Conservation (phyloP, 1,140 invertebrate genomes). For the Lordiphosa stackelbergi region DNA sequence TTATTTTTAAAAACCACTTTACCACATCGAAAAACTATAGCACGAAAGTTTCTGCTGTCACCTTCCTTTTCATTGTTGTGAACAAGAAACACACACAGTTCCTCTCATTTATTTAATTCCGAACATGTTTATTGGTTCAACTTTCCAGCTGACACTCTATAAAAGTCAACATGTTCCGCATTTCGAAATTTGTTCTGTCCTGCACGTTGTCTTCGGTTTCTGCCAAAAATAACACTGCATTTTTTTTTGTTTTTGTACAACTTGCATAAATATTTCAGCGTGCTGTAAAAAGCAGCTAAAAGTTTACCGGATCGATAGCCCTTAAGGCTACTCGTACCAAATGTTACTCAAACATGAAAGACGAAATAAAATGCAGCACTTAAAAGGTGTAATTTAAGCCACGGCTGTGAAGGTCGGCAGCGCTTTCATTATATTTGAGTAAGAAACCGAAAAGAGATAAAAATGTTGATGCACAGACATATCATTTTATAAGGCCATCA, state of each 20-base stretch:
- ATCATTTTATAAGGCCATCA: slow-evolving; percentile 51
- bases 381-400: slow-evolving; percentile 12
- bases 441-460: slow-evolving; percentile 37
- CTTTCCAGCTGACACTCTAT: slow-evolving; percentile 23
- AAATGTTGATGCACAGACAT: slow-evolving; percentile 32
- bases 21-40: no score
- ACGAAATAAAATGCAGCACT: slow-evolving; percentile 39
- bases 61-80: no score
- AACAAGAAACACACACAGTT: no score
- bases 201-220: slow-evolving; percentile 31
- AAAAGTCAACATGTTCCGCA: slow-evolving; percentile 46
- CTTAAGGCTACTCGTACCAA: background rate
- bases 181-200: slow-evolving; percentile 13
- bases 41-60: no score
- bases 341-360: slow-evolving; percentile 1
- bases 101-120: slow-evolving; percentile 6
- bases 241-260: slow-evolving; percentile 27
- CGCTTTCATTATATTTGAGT: slow-evolving; percentile 47
- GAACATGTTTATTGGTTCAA: slow-evolving; percentile 14
- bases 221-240: slow-evolving; percentile 26
- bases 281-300: slow-evolving; percentile 16
- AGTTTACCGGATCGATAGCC: slow-evolving; percentile 16
- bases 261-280: slow-evolving; percentile 29
- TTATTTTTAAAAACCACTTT: no score
- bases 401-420: slow-evolving; percentile 4